These are phyloP conservation scores for Caenorhabditis doughertyi DNA, from an alignment of 2,888 invertebrate species.

Conservation along the genomic window DNA sequence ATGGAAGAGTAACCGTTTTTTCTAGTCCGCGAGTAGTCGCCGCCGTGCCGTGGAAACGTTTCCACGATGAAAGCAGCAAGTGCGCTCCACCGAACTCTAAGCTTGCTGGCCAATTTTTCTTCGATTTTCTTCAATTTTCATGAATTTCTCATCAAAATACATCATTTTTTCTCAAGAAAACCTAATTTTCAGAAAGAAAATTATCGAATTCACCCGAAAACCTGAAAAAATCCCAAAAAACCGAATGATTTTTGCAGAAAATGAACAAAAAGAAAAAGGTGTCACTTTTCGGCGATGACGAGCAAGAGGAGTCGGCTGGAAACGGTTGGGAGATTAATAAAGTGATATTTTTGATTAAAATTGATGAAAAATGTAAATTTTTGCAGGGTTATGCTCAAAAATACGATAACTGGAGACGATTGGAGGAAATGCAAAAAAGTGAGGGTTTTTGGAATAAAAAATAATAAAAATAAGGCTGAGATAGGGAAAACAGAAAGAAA, in stretches of 20 bases:
- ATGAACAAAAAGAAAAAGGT: not conserved
- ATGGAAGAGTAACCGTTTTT: too few relatives aligned
- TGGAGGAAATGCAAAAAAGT: conserved; percentile 89
- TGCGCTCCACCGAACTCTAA: not conserved
- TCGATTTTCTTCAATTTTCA: not conserved
- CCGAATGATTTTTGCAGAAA: not conserved
- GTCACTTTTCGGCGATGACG: not conserved
- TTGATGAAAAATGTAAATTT: not conserved
- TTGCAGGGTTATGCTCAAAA: conserved; percentile 89
- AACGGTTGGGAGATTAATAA: not conserved
- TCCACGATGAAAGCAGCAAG: not conserved
- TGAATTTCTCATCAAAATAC: not conserved
- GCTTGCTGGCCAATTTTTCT: not conserved
- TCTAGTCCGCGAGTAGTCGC: too few relatives aligned
- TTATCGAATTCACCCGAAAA: too few relatives aligned
- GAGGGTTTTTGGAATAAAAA: conserved; percentile 36
- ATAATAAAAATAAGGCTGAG: not conserved
- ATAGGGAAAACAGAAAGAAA: too few relatives aligned
- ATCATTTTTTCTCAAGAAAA: not conserved
- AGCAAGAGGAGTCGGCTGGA: not conserved
- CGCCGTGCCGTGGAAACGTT: too few relatives aligned
- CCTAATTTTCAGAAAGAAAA: not conserved
- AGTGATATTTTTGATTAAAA: not conserved
- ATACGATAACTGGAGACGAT: conserved; percentile 91
- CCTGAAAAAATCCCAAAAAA: too few relatives aligned